Base-by-base conservation (phyloP, 2,797 vertebrate genomes). In the Gallirallus australis region DNA sequence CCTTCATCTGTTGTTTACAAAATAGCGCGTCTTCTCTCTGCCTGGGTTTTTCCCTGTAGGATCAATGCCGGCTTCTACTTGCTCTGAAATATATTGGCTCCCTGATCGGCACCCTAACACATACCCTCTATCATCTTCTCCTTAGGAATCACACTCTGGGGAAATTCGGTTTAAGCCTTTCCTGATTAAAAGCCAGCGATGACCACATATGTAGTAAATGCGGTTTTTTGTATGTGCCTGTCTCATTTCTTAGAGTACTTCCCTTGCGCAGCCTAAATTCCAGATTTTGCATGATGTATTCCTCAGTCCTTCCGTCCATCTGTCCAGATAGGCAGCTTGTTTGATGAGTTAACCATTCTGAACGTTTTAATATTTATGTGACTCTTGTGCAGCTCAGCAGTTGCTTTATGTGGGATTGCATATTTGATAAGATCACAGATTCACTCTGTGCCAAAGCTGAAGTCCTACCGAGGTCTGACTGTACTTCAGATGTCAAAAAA, bases 401-500 rank as follows among this genome's bases (percentile, higher is more conserved):
- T 63, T 63, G 77, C 94, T 97, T 92, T 89, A 96, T 88, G 96
- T 82, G 83, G 94, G 95, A 95, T 91, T 91, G 92, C 89, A 73
- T 96, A 84, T 96, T 90, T 76, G 85, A 97, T 97, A 96, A 97
- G 91, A 89, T 97, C 94, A 87, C 93, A 75, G 94, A 96, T 94
- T 92, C 91, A 90, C 86, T 96, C 85, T 84, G 90, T 90, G 95
- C 97, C 71, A 68, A 90, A 61, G 88, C 96, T 90, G 93, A 94
- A 95, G 96, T 93, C 82, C 96, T 95, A 56, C 89, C 15, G 93
- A 95, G 93, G 95, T 97, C 97, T 97, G 96, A 97, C 96, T 97
- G 96, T 97, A 96, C 97, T 92, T 94, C 96, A 95, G 84, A 97
- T 96, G 96, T 96, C 97, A 95, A 96, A 95, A 94, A 97, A 96